Evolutionary conservation across 1,140 invertebrate genomes (phyloP), one percentile per base, ranked within the genome.

Genomic region (Kradibia gibbosae): DNA sequence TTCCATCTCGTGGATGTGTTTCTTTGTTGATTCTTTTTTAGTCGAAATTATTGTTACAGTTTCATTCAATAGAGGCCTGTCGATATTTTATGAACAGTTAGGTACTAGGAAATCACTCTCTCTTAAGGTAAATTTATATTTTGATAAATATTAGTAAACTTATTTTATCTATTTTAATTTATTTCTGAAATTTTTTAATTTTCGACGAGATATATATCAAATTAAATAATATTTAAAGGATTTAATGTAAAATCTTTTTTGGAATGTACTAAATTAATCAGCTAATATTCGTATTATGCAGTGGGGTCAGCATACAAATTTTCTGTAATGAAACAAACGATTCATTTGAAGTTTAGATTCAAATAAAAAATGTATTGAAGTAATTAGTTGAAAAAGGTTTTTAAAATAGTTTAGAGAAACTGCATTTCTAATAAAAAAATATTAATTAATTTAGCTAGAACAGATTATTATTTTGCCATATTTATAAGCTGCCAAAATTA

Each of bases 391-490:
- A 4, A n/a, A 55, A 7, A 55, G 20, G 53, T 55, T n/a, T 5
- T n/a, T n/a, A 55, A 55, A 55, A n/a, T 55, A 55, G 53, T n/a
- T 55, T n/a, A n/a, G 53, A 55, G 53, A n/a, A 55, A n/a, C 10
- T 55, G 3, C 22, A 55, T 55, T n/a, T 55, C 22, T 55, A n/a
- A 55, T 55, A 20, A 11, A 55, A 5, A 3, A n/a, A 55, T 25
- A 2, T 53, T n/a, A n/a, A 4, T 10, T 55, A n/a, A 55, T n/a
- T n/a, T 5, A 55, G 2, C 3, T 55, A n/a, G 22, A 55, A 55
- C 22, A 25, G 28, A 8, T 5, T 62, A 31, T 62, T 13, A 15
- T 34, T 62, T 31, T 62, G 31, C 17, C 3, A 62, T 8, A 15
- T 20, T 5, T 8, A 15, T 0, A 17, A 62, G 60, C 13, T 34